These are phyloP conservation scores for Zaprionus capensis DNA, from an alignment of 1,140 invertebrate genomes.

Conservation along the genomic window DNA sequence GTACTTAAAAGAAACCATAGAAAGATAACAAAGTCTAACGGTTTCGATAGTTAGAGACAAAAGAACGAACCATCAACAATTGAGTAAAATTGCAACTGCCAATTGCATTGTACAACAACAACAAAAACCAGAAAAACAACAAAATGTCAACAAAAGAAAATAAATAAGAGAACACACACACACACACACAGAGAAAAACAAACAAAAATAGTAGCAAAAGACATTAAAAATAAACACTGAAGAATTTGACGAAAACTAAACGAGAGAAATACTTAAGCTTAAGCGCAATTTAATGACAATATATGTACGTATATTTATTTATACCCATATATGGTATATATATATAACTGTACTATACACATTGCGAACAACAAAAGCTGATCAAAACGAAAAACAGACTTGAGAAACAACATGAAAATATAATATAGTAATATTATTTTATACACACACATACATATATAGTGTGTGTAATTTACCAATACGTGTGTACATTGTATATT, in stretches of 20 bases:
- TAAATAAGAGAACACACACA: constrained; percentile 25
- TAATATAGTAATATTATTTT: constrained; percentile 23
- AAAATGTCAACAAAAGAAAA: constrained; percentile 27
- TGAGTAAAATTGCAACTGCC: constrained; percentile 69
- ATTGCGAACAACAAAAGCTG: constrained; percentile 39
- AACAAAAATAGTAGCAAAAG: constrained; percentile 25
- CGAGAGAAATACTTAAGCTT: constrained; percentile 33
- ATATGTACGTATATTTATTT: constrained; percentile 30
- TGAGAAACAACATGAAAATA: constrained; percentile 32
- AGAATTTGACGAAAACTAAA: constrained; percentile 18
- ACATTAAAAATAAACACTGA: constrained; percentile 49
- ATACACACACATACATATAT: constrained; percentile 26
- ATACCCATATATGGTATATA: constrained; percentile 17
- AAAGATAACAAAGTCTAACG: constrained; percentile 32
- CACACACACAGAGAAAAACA: background rate
- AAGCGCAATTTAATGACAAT: constrained; percentile 50
- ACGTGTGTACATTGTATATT: constrained; percentile 23
- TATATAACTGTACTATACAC: constrained; percentile 19
- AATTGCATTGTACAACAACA: constrained; percentile 68
- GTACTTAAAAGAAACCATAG: constrained; percentile 38
- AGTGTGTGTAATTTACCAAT: background rate
- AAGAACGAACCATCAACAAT: constrained; percentile 31
- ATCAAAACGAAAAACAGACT: constrained; percentile 45
- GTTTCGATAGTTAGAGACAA: constrained; percentile 32
- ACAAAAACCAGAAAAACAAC: constrained; percentile 44